These are phyloP conservation scores for Tenthredo amoena DNA, from an alignment of 2,888 invertebrate genomes.

Conservation along the genomic window DNA sequence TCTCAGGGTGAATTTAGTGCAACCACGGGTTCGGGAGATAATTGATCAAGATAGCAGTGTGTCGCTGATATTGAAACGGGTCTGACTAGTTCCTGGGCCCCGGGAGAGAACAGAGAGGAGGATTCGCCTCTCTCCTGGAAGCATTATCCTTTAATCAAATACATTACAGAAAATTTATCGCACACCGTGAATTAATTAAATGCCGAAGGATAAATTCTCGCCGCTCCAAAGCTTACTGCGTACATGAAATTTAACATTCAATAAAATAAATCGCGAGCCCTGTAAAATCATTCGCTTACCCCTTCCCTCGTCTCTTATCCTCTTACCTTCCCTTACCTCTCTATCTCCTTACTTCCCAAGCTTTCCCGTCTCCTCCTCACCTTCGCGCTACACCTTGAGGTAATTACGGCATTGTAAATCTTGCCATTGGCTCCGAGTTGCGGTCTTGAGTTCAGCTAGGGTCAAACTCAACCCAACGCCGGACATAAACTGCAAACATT, in stretches of 20 bases:
- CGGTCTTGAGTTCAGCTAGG: constrained; percentile 43
- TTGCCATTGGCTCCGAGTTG: constrained; percentile 49
- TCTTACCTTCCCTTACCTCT: constrained; percentile 47
- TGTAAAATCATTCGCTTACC: constrained; percentile 64
- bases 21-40: constrained; percentile 31
- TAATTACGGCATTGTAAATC: constrained; percentile 52
- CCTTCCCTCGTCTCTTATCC: constrained; percentile 57
- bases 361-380: constrained; percentile 21
- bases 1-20: constrained; percentile 5
- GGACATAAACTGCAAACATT: constrained; percentile 39
- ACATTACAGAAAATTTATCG: constrained; percentile 78
- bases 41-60: constrained; percentile 68
- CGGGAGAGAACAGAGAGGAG: constrained; percentile 61
- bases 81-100: constrained; percentile 58
- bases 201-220: constrained; percentile 77
- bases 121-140: constrained; percentile 65
- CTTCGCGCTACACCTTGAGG: constrained; percentile 42
- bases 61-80: constrained; percentile 64
- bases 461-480: constrained; percentile 43
- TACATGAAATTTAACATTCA: constrained; percentile 76
- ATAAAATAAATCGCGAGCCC: constrained; percentile 73
- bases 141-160: constrained; percentile 78
- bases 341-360: constrained; percentile 24
- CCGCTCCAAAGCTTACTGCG: constrained; percentile 69
- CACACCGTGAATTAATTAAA: constrained; percentile 77